phyloP scores from a whole-genome alignment of 2,888 invertebrate genomes.

The Trisateles emortualis region DNA sequence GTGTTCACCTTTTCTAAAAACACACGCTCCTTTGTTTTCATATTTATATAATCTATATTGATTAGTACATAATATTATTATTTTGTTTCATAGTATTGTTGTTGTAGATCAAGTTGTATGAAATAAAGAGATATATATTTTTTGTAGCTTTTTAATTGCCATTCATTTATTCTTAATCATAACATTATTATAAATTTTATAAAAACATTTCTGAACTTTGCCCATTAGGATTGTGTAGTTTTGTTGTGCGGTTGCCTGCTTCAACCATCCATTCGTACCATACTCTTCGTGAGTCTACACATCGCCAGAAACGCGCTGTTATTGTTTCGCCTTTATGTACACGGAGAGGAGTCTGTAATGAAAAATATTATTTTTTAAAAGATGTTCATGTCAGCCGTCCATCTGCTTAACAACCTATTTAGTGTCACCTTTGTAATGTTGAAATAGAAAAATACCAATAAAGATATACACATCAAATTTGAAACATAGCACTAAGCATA shows the following conservation, averaged over 20 bases:
- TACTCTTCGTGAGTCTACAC: slow-evolving; percentile 92
- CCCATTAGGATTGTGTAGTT: slow-evolving; percentile 75
- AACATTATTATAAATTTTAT: slow-evolving; percentile 40
- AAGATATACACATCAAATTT: no score
- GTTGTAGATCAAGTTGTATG: slow-evolving; percentile 1
- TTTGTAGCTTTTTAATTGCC: slow-evolving; percentile 26
- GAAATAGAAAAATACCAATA: no score
- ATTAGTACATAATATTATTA: background rate
- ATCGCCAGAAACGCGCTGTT: slow-evolving; percentile 95
- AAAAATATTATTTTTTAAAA: no score
- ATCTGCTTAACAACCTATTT: no score
- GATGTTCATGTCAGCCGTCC: no score
- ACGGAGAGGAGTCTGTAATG: slow-evolving; percentile 90
- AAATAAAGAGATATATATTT: slow-evolving; percentile 16
- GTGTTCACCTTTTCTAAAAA: no score
- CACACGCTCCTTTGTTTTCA: no score
- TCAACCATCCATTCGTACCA: slow-evolving; percentile 97
- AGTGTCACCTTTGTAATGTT: no score
- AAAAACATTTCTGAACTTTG: slow-evolving; percentile 81
- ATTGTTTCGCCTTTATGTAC: slow-evolving; percentile 90
- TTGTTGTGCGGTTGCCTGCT: slow-evolving; percentile 67
- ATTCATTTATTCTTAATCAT: slow-evolving; percentile 19
- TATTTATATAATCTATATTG: no score
- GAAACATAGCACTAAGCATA: no score
- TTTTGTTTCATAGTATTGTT: slow-evolving; percentile 4